Base-by-base conservation (phyloP, 2,888 invertebrate genomes). In the Anarsia innoxiella region DNA sequence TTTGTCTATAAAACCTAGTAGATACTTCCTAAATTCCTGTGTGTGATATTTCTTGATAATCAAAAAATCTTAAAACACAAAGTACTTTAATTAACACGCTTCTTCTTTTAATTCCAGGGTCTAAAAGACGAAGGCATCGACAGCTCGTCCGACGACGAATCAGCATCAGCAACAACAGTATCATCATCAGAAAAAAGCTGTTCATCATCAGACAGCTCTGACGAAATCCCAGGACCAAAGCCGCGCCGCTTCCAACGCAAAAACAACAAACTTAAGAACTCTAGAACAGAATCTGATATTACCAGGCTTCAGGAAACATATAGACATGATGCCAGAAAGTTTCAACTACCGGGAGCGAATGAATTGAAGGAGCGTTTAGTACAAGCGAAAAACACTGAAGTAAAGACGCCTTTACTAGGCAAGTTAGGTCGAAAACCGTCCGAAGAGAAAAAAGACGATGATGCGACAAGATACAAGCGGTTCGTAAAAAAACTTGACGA, bases 81-180 rank as follows among this genome's bases (percentile, higher is more conserved):
- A 19, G 3, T 8, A 5, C 19, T 19, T 19, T 19, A 19, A 19
- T 19, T 3, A 19, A 19, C 8, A 19, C 4, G 19, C 19, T 19
- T 19, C 19, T 19, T 19, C 19, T 19, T n/a, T n/a, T n/a, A n/a
- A n/a, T n/a, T 67, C 2, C 64, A 86, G 86, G 86, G 86, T 45
- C 66, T 86, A 2, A 86, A 86, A 60, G 86, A 86, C 51, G 86
- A 86, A 59, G 86, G 86, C 41, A 86, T 86, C 45, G 85, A 86
- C 58, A 86, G 86, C 44, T 86, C 86, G 14, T 86, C 86, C 1
- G 85, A 85, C 36, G 85, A 85, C 36, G 85, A 85, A 42, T 77
- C 84, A 3, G 73, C 60, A 1, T 74, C 83, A 1, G 71, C 73
- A 1, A 77, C 80, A 31, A 77, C 67, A 44, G 78, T 79, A 2